phyloP scores from a whole-genome alignment of 1,140 invertebrate species.

The Centruroides vittatus region DNA sequence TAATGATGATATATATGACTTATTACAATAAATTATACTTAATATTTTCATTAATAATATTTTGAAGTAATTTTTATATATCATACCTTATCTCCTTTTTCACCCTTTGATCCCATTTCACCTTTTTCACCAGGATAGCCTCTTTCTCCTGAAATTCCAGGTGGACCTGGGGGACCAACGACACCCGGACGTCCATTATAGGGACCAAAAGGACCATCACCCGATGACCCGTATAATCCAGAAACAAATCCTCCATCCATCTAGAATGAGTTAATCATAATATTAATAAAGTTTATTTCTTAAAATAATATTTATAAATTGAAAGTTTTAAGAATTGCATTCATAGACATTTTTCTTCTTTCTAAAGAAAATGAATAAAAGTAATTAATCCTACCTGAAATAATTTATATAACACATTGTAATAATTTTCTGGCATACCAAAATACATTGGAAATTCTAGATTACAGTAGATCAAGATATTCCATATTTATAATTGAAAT shows the following conservation, averaged over 20 bases:
- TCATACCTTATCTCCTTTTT: slow-evolving; percentile 9
- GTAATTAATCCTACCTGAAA: too few relatives aligned
- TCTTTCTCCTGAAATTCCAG: slow-evolving; percentile 10
- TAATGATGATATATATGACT: too few relatives aligned
- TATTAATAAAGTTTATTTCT: not conserved
- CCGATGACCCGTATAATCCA: slow-evolving; percentile 9
- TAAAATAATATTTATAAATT: too few relatives aligned
- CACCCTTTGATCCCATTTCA: slow-evolving; percentile 4
- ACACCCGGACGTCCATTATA: slow-evolving; percentile 9
- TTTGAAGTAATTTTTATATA: not conserved
- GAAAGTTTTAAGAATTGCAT: too few relatives aligned
- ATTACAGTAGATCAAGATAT: too few relatives aligned
- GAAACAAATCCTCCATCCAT: slow-evolving; percentile 12
- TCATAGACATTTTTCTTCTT: too few relatives aligned
- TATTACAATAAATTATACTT: too few relatives aligned
- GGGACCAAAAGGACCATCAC: slow-evolving; percentile 12
- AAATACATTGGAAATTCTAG: too few relatives aligned
- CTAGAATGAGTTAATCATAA: not conserved
- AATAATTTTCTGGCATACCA: too few relatives aligned
- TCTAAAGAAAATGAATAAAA: too few relatives aligned
- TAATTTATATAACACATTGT: too few relatives aligned
- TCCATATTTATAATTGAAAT: too few relatives aligned
- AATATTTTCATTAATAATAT: not conserved
- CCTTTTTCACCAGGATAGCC: slow-evolving; percentile 12
- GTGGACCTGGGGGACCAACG: slow-evolving; percentile 7